These are phyloP conservation scores for Chouioia cunea DNA, from an alignment of 2,888 invertebrate genomes.

Conservation along the genomic window DNA sequence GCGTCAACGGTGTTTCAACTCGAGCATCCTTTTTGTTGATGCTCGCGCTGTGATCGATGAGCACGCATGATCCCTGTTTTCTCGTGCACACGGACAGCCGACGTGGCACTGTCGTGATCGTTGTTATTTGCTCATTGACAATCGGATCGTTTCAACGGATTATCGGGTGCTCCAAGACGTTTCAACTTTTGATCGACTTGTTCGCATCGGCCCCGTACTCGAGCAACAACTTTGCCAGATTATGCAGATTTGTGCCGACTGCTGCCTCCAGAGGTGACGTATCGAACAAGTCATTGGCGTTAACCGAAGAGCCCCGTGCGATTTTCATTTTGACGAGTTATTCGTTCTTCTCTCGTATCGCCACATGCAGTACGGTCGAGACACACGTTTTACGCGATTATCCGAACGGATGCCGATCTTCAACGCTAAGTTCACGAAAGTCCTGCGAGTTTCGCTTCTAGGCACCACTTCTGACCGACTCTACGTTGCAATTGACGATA, in stretches of 20 bases:
- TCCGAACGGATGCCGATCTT: not conserved
- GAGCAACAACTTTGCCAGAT: not conserved
- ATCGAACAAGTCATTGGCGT: conserved; percentile 15
- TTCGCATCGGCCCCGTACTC: conserved; percentile 13
- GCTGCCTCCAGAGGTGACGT: conserved; percentile 4
- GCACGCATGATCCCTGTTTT: conserved; percentile 22
- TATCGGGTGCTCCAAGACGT: conserved; percentile 17
- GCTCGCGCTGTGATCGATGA: conserved; percentile 14
- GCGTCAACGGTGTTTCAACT: conserved; percentile 13
- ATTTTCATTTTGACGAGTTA: not conserved
- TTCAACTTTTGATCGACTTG: not conserved
- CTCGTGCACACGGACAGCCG: conserved; percentile 2
- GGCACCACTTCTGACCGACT: not conserved
- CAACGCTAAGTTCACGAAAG: not conserved
- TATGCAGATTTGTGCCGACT: not conserved
- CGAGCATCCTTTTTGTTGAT: conserved; percentile 16
- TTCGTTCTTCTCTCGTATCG: conserved; percentile 6
- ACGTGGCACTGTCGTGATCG: not conserved
- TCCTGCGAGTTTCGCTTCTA: not conserved
- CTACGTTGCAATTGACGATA: conserved; percentile 14
- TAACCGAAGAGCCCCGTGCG: not conserved
- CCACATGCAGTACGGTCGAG: conserved; percentile 12
- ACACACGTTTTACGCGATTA: not conserved
- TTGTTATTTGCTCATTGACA: conserved; percentile 3
- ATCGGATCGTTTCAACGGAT: conserved; percentile 7